Evolutionary conservation across 1,140 invertebrate genomes (phyloP), one percentile per base, ranked within the genome.

Genomic region (Drosophila mauritiana): DNA sequence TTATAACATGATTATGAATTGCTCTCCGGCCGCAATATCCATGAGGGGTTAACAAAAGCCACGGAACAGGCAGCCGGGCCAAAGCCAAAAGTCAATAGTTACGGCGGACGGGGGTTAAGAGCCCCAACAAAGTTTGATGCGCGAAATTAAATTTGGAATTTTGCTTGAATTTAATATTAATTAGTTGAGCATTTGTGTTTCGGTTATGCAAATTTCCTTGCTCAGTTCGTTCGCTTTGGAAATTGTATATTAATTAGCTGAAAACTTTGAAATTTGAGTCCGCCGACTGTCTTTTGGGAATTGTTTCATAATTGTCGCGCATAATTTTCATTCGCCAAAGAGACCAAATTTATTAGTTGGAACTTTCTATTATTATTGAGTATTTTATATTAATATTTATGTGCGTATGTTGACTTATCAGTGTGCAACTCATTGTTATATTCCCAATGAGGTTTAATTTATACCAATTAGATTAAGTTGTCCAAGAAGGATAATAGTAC

Each of bases 1-100:
- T 88, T 86, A 89, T 88, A 84, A 88, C 83, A 88, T 88, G 83
- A 89, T 88, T 88, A 88, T 88, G 83, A 88, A 88, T 88, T 88
- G 83, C 83, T 69, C 83, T 45, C 34, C 39, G 52, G 25, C 74
- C 34, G 56, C 78, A 31, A 27, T 75, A 62, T 63, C 31, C 70
- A 54, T 13, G 39, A 61, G 20, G 73, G 76, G 84, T 80, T 83
- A 88, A 80, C 83, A 70, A 89, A 79, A 80, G 80, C 83, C 79
- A 45, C 79, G 79, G 55, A 63, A 78, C 40, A 61, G 55, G 55
- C 64, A 52, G 13, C 42, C 49, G 43, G 34, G 34, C 43, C 78
- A 56, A 68, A 56, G 65, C 75, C 78, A 79, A 86, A 73, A 83
- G 83, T 89, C 84, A 88, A 88, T 88, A 88, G 83, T 89, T 88